phyloP scores from a whole-genome alignment of 2,888 invertebrate species.

The Drosophila mettleri region DNA sequence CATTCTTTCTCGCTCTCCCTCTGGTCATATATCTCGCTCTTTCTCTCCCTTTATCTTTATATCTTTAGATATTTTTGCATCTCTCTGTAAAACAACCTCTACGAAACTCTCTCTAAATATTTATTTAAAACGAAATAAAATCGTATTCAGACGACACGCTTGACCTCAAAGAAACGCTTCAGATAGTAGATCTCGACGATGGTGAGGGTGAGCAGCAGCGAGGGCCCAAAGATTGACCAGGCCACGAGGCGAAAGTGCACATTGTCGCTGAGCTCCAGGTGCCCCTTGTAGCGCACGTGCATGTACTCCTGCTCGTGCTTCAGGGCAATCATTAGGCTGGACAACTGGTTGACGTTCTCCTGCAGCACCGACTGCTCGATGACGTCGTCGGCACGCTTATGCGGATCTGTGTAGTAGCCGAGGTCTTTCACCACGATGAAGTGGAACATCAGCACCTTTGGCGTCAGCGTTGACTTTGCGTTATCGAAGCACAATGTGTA shows the following conservation, averaged over 20 bases:
- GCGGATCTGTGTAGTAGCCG: slow-evolving; percentile 35
- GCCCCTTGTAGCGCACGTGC: slow-evolving; percentile 62
- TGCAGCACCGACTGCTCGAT: slow-evolving; percentile 59
- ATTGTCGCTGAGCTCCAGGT: slow-evolving; percentile 50
- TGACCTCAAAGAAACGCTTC: slow-evolving; percentile 73
- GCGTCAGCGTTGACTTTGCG: slow-evolving; percentile 56
- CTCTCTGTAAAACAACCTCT: too few species aligned
- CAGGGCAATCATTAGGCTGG: slow-evolving; percentile 41
- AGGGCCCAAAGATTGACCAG: slow-evolving; percentile 64
- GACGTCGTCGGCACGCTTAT: slow-evolving; percentile 50
- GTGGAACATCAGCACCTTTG: slow-evolving; percentile 70
- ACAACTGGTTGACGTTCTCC: slow-evolving; percentile 45
- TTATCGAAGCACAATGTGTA: slow-evolving; percentile 64
- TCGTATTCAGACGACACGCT: slow-evolving; percentile 48
- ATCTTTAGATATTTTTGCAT: too few species aligned
- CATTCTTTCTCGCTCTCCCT: not conserved
- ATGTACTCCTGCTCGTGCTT: slow-evolving; percentile 70
- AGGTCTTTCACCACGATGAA: slow-evolving; percentile 48
- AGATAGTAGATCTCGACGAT: slow-evolving; percentile 64
- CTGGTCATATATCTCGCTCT: too few species aligned
- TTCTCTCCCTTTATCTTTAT: too few species aligned
- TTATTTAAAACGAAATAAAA: not conserved
- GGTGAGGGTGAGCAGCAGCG: slow-evolving; percentile 54
- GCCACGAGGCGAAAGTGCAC: slow-evolving; percentile 57
- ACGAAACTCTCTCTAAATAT: too few species aligned